phyloP scores from a whole-genome alignment of 2,113 vertebrate species.

The Tychaedon coryphoeus region DNA sequence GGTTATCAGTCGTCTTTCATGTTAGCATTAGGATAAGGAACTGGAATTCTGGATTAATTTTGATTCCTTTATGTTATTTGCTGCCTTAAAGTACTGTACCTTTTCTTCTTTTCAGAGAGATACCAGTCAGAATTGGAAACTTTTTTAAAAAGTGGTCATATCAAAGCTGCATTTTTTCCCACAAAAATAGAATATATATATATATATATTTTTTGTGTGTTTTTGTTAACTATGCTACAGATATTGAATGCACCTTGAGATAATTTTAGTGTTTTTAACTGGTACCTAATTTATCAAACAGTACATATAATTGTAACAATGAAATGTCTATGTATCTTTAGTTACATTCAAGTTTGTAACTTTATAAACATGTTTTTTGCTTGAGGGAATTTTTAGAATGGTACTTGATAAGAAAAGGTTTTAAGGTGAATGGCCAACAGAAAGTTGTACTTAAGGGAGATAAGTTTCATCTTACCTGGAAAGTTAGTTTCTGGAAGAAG shows the following conservation, averaged over 20 bases:
- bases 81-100: constrained; percentile 80
- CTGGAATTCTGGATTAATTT: constrained; percentile 72
- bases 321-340: constrained; percentile 83
- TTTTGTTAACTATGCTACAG: constrained; percentile 83
- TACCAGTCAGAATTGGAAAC: constrained; percentile 76
- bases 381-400: constrained; percentile 75
- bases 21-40: constrained; percentile 61
- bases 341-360: constrained; percentile 83
- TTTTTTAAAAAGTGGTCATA: constrained; percentile 68
- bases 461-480: constrained; percentile 33
- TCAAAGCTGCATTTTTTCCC: constrained; percentile 79
- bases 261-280: constrained; percentile 85
- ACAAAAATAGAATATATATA: constrained; percentile 79
- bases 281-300: constrained; percentile 84
- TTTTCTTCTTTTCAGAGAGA: constrained; percentile 64
- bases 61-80: constrained; percentile 74
- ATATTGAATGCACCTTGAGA: constrained; percentile 84
- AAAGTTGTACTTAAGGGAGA: constrained; percentile 8
- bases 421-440: constrained; percentile 47
- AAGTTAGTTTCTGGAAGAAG: constrained; percentile 47
- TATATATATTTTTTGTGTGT: constrained; percentile 79
- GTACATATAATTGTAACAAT: constrained; percentile 81
- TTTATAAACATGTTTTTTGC: constrained; percentile 83
- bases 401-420: constrained; percentile 64
- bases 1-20: constrained; percentile 17